phyloP scores from a whole-genome alignment of 53 echinoderm and acorn worm species.

The Pentamera pediparva region DNA sequence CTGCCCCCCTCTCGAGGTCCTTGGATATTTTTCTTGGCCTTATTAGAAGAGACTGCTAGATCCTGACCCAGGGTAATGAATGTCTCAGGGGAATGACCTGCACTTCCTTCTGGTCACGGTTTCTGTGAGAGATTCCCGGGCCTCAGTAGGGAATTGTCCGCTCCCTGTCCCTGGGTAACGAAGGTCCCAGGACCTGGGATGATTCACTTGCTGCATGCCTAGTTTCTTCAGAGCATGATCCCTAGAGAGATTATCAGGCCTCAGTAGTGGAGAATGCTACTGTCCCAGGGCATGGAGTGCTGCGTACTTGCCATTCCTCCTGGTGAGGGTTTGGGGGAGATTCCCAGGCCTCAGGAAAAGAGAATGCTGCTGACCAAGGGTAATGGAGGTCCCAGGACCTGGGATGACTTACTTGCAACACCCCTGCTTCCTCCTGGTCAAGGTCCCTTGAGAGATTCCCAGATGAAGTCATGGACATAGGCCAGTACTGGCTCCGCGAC shows the following conservation, averaged over 20 bases:
- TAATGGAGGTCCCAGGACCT: constrained; percentile 45
- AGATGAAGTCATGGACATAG: constrained; percentile 46
- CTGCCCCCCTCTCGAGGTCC: constrained; percentile 62
- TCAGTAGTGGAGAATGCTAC: too few species aligned
- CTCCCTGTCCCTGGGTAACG: constrained; percentile 39
- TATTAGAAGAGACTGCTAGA: too few species aligned
- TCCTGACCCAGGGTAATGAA: too few species aligned
- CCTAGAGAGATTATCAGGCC: too few species aligned
- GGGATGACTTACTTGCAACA: constrained; percentile 29
- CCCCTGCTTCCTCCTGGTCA: neutral
- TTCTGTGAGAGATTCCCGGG: constrained; percentile 48
- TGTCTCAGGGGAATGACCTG: too few species aligned
- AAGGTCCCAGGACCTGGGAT: constrained; percentile 52
- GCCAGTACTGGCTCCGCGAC: constrained; percentile 32
- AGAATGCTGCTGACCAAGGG: constrained; percentile 37
- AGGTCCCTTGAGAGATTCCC: neutral
- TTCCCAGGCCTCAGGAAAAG: constrained; percentile 41
- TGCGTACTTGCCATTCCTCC: too few species aligned
- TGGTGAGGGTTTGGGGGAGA: too few species aligned
- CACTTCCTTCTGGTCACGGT: too few species aligned
- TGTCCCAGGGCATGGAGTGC: too few species aligned
- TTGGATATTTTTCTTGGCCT: too few species aligned
- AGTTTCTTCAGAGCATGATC: constrained; percentile 66
- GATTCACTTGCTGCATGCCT: too few species aligned
- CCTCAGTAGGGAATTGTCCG: constrained; percentile 24